Conservation (phyloP, 2,113 vertebrate species). For the Taxidea taxus region DNA sequence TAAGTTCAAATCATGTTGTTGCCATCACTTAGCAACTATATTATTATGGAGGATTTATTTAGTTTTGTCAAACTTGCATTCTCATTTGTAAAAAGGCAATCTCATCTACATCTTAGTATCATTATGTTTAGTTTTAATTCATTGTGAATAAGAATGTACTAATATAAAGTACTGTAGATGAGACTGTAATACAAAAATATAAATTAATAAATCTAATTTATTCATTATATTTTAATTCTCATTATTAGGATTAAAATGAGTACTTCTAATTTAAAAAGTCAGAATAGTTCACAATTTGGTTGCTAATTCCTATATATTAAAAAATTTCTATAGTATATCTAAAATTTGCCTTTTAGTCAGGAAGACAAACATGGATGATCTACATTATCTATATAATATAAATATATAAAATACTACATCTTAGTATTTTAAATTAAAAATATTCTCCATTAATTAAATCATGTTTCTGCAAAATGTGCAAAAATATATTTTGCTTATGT, state of each 20-base stretch:
- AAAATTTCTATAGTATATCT: neutral
- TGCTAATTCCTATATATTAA: constrained; percentile 23
- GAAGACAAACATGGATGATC: neutral
- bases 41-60: neutral
- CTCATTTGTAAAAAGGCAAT: neutral
- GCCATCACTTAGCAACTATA: neutral
- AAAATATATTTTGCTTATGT: neutral
- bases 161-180: neutral
- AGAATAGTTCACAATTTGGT: constrained; percentile 7
- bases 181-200: neutral
- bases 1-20: neutral
- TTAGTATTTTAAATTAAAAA: neutral
- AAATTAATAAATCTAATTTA: neutral
- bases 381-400: neutral
- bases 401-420: neutral
- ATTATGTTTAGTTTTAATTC: constrained; percentile 18
- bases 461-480: neutral
- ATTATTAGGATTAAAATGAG: constrained; percentile 1
- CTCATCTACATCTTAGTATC: neutral
- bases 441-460: constrained; percentile 20
- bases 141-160: neutral
- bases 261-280: constrained; percentile 10
- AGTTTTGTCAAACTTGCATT: neutral
- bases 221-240: neutral
- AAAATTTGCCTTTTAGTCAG: neutral